phyloP scores from a whole-genome alignment of 2,113 vertebrate genomes.

The Menidia beryllina region DNA sequence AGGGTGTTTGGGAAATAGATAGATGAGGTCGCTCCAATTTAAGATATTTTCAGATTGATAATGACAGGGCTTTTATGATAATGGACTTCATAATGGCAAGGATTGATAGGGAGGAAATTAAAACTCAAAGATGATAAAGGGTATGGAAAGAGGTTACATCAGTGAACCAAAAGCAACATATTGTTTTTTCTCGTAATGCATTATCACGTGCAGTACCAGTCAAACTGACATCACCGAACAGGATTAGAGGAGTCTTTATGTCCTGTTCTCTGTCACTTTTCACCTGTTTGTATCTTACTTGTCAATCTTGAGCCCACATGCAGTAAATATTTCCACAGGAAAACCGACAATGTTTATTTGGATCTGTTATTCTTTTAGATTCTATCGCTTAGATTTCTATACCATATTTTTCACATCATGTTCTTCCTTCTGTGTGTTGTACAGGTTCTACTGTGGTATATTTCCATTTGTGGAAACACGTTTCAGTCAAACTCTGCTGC shows the following conservation, averaged over 20 bases:
- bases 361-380: too few relatives aligned
- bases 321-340: too few relatives aligned
- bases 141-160: background rate
- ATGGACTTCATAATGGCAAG: background rate
- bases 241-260: background rate
- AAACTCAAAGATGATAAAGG: background rate
- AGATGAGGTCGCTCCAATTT: slow-evolving; percentile 8
- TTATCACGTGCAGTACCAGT: background rate
- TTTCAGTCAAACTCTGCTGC: background rate
- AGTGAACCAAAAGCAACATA: slow-evolving; percentile 1
- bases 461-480: background rate
- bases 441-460: background rate
- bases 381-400: background rate
- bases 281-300: too few relatives aligned
- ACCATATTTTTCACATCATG: background rate
- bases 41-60: slow-evolving; percentile 8
- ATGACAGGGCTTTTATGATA: background rate
- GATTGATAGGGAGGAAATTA: background rate
- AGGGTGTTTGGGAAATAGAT: slow-evolving; percentile 1
- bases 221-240: background rate
- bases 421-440: background rate
- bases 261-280: too few relatives aligned
- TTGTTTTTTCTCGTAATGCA: slow-evolving; percentile 7
- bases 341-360: too few relatives aligned
- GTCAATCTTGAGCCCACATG: too few relatives aligned